These are phyloP conservation scores for Aphidius colemani DNA, from an alignment of 2,888 invertebrate species.

Conservation along the genomic window DNA sequence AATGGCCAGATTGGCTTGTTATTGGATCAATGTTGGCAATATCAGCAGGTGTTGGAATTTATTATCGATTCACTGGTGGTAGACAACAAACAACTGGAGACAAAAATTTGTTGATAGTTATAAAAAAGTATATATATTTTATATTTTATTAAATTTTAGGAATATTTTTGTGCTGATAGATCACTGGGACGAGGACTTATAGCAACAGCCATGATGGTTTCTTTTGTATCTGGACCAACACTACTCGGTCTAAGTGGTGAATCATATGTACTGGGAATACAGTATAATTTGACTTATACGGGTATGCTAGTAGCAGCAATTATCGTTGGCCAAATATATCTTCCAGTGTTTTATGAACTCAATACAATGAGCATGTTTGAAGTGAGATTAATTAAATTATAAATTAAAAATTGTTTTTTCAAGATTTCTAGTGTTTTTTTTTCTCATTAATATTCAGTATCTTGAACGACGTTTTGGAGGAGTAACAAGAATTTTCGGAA, in stretches of 20 bases:
- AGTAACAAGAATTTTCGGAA: conserved; percentile 62
- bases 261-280: conserved; percentile 84
- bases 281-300: conserved; percentile 78
- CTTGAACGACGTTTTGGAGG: conserved; percentile 67
- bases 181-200: conserved; percentile 82
- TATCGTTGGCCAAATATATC: conserved; percentile 74
- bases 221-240: conserved; percentile 90
- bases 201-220: conserved; percentile 87
- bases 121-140: too few species aligned
- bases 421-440: too few species aligned
- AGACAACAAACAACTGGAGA: conserved; percentile 73
- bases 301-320: conserved; percentile 79
- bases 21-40: conserved; percentile 72
- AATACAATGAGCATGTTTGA: conserved; percentile 87
- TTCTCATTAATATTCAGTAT: too few species aligned
- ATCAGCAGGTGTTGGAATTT: conserved; percentile 80
- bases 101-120: too few species aligned
- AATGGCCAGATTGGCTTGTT: conserved; percentile 73
- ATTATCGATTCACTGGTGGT: conserved; percentile 86
- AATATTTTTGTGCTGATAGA: conserved; percentile 81
- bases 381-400: too few species aligned
- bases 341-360: conserved; percentile 84
- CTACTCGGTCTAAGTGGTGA: conserved; percentile 88
- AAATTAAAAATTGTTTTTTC: too few species aligned
- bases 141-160: too few species aligned